A percentile compares a stretch with the other conserved stretches of the same genome.
Conservation (phyloP, 2,797 vertebrate species). For the Enoplosus armatus region DNA sequence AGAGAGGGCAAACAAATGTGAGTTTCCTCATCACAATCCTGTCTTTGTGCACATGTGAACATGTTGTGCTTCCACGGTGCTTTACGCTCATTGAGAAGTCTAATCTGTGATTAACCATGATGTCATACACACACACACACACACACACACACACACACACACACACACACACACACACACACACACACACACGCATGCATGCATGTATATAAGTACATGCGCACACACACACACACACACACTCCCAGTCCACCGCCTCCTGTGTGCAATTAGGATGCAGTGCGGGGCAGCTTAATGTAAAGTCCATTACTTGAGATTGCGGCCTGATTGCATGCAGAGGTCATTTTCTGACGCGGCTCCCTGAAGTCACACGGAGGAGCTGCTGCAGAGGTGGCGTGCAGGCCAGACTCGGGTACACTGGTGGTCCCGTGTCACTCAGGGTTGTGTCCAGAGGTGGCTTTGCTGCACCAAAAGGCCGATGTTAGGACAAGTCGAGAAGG, state of each 20-base stretch:
- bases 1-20: slow-evolving; percentile 43
- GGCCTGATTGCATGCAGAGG: slow-evolving; percentile 68
- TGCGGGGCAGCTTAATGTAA: slow-evolving; percentile 66
- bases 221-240: slow-evolving; percentile 1
- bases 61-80: slow-evolving; percentile 63
- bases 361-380: slow-evolving; percentile 51
- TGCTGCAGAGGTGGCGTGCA: background rate
- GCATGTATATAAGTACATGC: slow-evolving; percentile 12
- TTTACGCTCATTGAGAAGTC: slow-evolving; percentile 70
- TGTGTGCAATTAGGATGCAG: slow-evolving; percentile 74
- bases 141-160: background rate
- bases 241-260: slow-evolving; percentile 40
- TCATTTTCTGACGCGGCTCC: slow-evolving; percentile 31
- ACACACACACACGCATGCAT: too few relatives aligned
- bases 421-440: slow-evolving; percentile 38
- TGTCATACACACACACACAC: slow-evolving; percentile 64
- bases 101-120: slow-evolving; percentile 77
- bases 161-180: slow-evolving; percentile 1
- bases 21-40: slow-evolving; percentile 51
- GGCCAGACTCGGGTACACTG: slow-evolving; percentile 10
- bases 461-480: slow-evolving; percentile 1
- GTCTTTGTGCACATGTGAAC: slow-evolving; percentile 63
- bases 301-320: slow-evolving; percentile 71
- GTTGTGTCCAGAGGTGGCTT: background rate
- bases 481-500: background rate